Percentiles rank a stretch among this genome's conserved stretches.
phyloP scores from a whole-genome alignment of 2,797 vertebrate genomes.

The Psittacula echo region DNA sequence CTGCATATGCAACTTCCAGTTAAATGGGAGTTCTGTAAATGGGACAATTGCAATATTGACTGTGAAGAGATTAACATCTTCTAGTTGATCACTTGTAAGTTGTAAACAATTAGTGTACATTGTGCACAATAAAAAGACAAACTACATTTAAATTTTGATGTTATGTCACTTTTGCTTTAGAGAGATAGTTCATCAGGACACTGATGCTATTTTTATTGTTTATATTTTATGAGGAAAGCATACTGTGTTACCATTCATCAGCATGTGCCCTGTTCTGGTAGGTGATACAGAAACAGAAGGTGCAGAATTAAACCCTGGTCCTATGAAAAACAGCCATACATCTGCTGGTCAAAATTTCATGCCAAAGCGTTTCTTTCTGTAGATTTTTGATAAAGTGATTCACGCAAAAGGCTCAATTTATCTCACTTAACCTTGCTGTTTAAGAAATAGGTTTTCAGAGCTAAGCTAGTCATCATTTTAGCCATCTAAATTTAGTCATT shows the following conservation, averaged over 20 bases:
- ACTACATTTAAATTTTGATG: background rate
- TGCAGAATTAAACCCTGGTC: background rate
- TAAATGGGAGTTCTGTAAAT: background rate
- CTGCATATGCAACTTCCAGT: background rate
- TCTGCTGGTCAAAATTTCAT: background rate
- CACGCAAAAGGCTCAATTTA: background rate
- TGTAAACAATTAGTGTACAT: background rate
- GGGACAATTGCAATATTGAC: background rate
- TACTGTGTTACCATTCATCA: background rate
- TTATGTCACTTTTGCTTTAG: background rate
- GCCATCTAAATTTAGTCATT: constrained; percentile 36
- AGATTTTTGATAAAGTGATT: constrained; percentile 33
- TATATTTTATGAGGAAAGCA: background rate
- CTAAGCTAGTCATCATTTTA: constrained; percentile 43
- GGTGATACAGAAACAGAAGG: background rate
- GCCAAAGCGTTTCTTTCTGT: background rate
- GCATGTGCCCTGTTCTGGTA: background rate
- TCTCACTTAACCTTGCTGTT: constrained; percentile 45
- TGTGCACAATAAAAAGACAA: background rate
- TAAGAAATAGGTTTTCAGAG: constrained; percentile 40
- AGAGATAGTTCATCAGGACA: background rate
- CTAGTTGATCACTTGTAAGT: background rate
- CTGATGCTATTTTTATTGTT: background rate
- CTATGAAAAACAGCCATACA: background rate
- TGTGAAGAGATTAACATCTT: background rate